These are phyloP conservation scores for Vultur gryphus DNA, from an alignment of 2,797 vertebrate genomes.

Conservation along the genomic window DNA sequence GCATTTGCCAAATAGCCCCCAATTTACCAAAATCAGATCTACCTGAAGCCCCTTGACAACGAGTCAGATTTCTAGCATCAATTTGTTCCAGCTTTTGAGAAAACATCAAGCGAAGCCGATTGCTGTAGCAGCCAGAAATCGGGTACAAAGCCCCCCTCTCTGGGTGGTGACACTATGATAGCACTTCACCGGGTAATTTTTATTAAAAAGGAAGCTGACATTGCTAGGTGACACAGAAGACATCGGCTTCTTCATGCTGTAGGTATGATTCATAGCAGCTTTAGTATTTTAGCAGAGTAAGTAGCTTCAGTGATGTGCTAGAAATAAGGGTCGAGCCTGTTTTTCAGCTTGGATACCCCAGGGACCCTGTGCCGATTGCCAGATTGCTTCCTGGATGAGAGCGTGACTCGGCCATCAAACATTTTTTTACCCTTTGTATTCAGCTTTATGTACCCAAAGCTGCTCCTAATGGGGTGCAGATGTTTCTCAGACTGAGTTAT, in stretches of 20 bases:
- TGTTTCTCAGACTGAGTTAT: constrained; percentile 30
- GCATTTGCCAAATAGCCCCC: neutral
- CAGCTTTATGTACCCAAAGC: constrained; percentile 19
- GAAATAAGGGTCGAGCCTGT: neutral
- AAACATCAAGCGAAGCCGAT: accelerated
- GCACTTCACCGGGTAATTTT: neutral
- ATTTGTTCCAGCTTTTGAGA: neutral
- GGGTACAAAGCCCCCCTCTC: neutral
- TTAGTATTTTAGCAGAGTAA: neutral
- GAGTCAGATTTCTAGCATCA: neutral
- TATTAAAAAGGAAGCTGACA: neutral
- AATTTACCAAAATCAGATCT: neutral
- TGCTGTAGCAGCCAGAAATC: neutral
- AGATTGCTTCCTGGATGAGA: constrained; percentile 36
- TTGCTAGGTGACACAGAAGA: neutral
- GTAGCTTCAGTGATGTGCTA: neutral
- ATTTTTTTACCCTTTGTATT: constrained; percentile 4
- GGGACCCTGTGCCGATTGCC: neutral
- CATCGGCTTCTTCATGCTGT: neutral
- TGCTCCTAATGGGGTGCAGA: constrained; percentile 32
- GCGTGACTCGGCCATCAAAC: neutral
- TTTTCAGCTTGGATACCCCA: neutral
- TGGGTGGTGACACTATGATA: neutral
- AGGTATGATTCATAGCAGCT: neutral
- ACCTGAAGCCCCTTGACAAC: neutral